phyloP scores from a whole-genome alignment of 2,113 vertebrate genomes.

The Falco punctatus region DNA sequence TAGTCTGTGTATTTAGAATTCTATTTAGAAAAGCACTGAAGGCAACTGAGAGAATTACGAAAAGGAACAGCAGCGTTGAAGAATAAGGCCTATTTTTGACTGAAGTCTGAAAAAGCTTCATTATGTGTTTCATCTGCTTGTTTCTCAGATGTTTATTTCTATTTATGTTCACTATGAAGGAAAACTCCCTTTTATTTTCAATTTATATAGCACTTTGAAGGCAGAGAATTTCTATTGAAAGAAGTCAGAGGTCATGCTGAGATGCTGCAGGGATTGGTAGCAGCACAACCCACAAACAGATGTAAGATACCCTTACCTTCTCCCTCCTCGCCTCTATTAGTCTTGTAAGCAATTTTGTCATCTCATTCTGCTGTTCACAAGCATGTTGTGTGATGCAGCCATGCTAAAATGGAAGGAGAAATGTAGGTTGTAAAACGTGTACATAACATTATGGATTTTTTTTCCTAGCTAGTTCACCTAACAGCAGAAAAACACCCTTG shows the following conservation, averaged over 20 bases:
- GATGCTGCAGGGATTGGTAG: neutral
- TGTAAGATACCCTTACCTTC: neutral
- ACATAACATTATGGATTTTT: neutral
- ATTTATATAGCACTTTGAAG: neutral
- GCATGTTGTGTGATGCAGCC: neutral
- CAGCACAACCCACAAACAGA: neutral
- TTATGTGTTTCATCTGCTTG: neutral
- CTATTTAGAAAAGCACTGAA: neutral
- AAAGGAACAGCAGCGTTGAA: neutral
- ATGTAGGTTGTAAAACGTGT: neutral
- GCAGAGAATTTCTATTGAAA: neutral
- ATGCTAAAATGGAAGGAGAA: neutral
- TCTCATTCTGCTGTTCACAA: neutral
- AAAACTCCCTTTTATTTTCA: neutral
- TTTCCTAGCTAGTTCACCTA: neutral
- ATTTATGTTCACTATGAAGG: neutral
- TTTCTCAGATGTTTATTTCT: neutral
- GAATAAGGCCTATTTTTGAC: neutral
- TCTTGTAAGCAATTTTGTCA: neutral
- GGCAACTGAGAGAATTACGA: neutral
- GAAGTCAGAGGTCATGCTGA: neutral
- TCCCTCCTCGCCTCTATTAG: neutral
- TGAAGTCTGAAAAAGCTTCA: accelerated
- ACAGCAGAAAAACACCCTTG: neutral
- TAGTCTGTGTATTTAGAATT: neutral